Base-by-base conservation (phyloP, 2,888 invertebrate genomes). In the Isoperla grammatica region DNA sequence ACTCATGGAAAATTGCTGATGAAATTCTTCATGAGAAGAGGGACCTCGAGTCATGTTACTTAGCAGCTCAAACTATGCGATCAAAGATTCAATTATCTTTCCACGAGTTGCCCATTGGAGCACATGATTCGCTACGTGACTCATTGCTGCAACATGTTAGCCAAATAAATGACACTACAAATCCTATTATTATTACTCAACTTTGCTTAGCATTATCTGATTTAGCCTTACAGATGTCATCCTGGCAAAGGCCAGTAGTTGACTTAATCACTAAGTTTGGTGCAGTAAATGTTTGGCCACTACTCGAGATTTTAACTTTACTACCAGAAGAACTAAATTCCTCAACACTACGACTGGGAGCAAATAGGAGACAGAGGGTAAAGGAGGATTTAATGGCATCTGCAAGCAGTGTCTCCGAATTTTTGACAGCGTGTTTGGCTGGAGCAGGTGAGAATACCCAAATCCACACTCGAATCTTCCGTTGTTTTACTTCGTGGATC, bases 31-130 rank as follows among this genome's bases (percentile, higher is more conserved):
- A 90, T 67, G 85, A 90, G 68, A 93, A 95, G 71, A 82, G 87
- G 65, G 92, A 95, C 74, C 76, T 93, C 63, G 88, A 95, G 69
- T 93, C 95, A 2, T 95, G 95, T 75, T 97, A 96, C 73, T 98
- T 99, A 78, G 98, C 96, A 50, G 96, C 98, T 11, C 98, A 98
- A 75, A 99, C 98, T 1, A 93, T 99, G 88, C 82, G 97, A 68
- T 90, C 91, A 22, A 98, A 98, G 80, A 94, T 95, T 54, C 92
- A 93, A 72, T 83, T 86, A 64, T 90, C 88, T 61, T 91, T 98
- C 72, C 89, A 93, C 68, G 97, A 98, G 75, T 77, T 98, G 64
- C 96, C 97, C 0, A 72, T 81, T 6, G 87, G 89, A 67, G 88
- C 94, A 5, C 88, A 95, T 67, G 78, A 81, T 66, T 91, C 95